These are phyloP conservation scores for Montipora sp. DNA, from an alignment of 64 coral and sea anemone genomes.

Conservation along the genomic window DNA sequence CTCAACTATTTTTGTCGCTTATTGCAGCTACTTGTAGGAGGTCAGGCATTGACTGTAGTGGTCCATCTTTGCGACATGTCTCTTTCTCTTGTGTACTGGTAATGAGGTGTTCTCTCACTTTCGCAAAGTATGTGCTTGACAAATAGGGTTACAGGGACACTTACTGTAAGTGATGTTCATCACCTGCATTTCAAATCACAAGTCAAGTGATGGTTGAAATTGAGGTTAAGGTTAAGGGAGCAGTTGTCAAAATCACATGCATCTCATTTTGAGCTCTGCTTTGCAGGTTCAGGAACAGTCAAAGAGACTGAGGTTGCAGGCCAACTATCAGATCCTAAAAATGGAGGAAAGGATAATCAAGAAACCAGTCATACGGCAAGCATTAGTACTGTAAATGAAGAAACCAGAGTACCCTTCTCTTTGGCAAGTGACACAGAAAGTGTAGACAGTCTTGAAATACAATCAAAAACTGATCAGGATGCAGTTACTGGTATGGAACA, in stretches of 20 bases:
- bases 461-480: constrained; percentile 48
- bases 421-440: constrained; percentile 76
- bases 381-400: background rate
- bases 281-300: constrained; percentile 73
- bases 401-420: background rate
- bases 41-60: no score
- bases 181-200: no score
- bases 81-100: no score
- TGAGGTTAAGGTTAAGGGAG: no score
- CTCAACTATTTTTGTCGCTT: no score
- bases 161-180: no score
- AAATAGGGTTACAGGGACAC: no score
- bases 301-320: constrained; percentile 72
- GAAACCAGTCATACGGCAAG: constrained; percentile 42
- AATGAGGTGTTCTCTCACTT: no score
- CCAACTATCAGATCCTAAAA: constrained; percentile 47
- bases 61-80: no score
- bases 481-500: constrained; percentile 32
- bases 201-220: no score
- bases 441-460: constrained; percentile 61
- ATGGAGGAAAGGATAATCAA: background rate
- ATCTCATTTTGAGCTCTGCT: background rate
- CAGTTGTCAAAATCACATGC: background rate
- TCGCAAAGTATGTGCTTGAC: no score
- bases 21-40: no score